Evolutionary conservation across 2,113 vertebrate species (phyloP).

Genomic region (Grallaria varia): DNA sequence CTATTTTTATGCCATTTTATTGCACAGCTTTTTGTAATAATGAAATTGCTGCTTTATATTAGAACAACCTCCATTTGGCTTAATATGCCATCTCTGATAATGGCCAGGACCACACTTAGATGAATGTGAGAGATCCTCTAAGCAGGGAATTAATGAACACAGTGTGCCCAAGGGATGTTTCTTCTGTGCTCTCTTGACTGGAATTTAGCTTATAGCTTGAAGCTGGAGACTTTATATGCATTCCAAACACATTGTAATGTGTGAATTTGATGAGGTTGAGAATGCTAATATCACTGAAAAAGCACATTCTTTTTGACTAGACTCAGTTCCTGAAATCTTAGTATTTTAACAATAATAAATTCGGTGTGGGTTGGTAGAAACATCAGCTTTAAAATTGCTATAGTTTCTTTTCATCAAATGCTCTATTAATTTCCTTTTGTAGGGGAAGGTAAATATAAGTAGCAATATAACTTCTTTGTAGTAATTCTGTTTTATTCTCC

Average conservation of each 20-base stretch:
- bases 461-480: neutral
- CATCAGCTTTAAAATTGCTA: neutral
- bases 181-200: neutral
- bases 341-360: neutral
- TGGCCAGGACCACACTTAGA: neutral
- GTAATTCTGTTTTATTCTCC: neutral
- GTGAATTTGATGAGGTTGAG: constrained; percentile 11
- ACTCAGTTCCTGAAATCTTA: neutral
- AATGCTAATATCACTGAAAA: neutral
- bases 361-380: neutral
- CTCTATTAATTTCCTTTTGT: neutral
- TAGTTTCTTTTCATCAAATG: neutral
- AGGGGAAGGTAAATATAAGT: neutral
- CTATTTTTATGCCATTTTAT: neutral
- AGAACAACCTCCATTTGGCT: neutral
- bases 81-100: neutral
- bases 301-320: neutral
- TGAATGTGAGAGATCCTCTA: neutral
- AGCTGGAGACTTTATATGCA: neutral
- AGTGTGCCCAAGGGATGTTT: neutral
- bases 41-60: neutral
- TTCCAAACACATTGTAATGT: neutral
- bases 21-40: constrained; percentile 2
- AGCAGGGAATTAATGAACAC: neutral
- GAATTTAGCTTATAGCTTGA: neutral